Evolutionary conservation across 2,888 invertebrate species (phyloP).

Genomic region (Xestobium rufovillosum): DNA sequence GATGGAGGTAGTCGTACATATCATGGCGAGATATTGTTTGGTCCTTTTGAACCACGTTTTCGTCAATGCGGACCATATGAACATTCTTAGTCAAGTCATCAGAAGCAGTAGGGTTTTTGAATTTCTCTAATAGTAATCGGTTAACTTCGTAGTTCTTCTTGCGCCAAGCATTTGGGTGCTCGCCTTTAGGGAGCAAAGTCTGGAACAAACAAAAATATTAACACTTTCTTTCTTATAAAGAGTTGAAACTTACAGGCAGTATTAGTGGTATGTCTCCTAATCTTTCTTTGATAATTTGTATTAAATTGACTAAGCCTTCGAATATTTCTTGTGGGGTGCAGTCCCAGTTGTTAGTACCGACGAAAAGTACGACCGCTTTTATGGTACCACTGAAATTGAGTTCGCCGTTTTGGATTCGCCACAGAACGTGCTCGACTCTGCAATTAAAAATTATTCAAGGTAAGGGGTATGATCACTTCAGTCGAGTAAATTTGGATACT

Average conservation of each 20-base stretch:
- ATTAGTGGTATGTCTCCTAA: constrained; percentile 46
- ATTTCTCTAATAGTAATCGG: constrained; percentile 43
- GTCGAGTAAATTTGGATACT: too few species aligned
- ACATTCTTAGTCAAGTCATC: constrained; percentile 37
- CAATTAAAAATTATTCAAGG: constrained; percentile 14
- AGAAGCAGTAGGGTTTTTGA: constrained; percentile 35
- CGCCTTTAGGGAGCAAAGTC: constrained; percentile 60
- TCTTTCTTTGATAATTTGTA: constrained; percentile 48
- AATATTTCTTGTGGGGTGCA: constrained; percentile 54
- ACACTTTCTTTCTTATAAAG: too few species aligned
- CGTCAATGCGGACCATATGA: constrained; percentile 38
- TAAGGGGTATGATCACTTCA: not conserved
- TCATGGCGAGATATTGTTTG: constrained; percentile 55
- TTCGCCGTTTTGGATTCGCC: constrained; percentile 62
- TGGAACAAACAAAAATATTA: too few species aligned
- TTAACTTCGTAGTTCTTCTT: constrained; percentile 55
- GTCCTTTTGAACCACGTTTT: constrained; percentile 43
- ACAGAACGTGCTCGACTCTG: constrained; percentile 58
- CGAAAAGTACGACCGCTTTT: constrained; percentile 56
- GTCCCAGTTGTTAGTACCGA: constrained; percentile 60
- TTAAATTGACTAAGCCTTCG: constrained; percentile 54
- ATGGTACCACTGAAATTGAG: constrained; percentile 58
- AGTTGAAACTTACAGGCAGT: constrained; percentile 55
- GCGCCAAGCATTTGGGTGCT: constrained; percentile 54
- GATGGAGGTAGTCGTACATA: constrained; percentile 63